These are phyloP conservation scores for Microplitis deprimator DNA, from an alignment of 2,888 invertebrate species.

Conservation along the genomic window DNA sequence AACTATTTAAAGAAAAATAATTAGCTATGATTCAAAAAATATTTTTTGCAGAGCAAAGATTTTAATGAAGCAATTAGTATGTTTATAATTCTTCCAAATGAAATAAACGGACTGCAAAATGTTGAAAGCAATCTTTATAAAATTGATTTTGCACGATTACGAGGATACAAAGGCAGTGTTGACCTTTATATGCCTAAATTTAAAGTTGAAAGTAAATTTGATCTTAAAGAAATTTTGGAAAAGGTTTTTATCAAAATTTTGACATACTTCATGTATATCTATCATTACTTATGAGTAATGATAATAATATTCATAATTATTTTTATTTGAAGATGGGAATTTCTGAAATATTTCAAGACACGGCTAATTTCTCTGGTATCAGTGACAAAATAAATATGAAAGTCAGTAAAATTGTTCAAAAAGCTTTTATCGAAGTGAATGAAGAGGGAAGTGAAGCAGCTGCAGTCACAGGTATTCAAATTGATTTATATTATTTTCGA, in stretches of 20 bases:
- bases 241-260: slow-evolving; percentile 72
- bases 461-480: slow-evolving; percentile 82
- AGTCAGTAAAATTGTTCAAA: slow-evolving; percentile 84
- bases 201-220: slow-evolving; percentile 81
- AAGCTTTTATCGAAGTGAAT: slow-evolving; percentile 88
- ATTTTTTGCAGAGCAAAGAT: slow-evolving; percentile 23
- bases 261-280: too few relatives aligned
- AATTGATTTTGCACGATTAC: slow-evolving; percentile 56
- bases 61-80: slow-evolving; percentile 28
- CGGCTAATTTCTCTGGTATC: slow-evolving; percentile 80
- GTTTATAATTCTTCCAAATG: slow-evolving; percentile 39
- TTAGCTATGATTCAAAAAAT: slow-evolving; percentile 49
- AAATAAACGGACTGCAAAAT: slow-evolving; percentile 5
- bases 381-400: slow-evolving; percentile 63
- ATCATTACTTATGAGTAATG: too few relatives aligned
- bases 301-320: background rate
- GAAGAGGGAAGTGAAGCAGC: slow-evolving; percentile 91
- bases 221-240: slow-evolving; percentile 73
- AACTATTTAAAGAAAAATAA: too few relatives aligned
- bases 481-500: slow-evolving; percentile 60
- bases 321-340: slow-evolving; percentile 78
- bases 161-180: slow-evolving; percentile 72
- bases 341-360: slow-evolving; percentile 75
- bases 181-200: slow-evolving; percentile 84
- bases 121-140: slow-evolving; percentile 32